Base-by-base conservation (phyloP, 2,797 vertebrate genomes). In the Mus spretus region DNA sequence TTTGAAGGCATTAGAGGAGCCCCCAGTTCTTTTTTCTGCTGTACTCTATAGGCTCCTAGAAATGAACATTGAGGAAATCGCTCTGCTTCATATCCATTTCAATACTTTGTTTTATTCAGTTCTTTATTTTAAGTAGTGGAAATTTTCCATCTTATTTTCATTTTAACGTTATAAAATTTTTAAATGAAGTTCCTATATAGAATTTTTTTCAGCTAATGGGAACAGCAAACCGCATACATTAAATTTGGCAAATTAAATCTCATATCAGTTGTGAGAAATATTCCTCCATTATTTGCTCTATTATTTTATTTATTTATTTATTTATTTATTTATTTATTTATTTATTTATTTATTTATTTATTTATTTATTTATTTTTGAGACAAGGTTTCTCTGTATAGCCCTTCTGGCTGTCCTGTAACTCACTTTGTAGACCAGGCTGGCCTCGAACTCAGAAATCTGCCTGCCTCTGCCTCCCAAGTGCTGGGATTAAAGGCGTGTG, bases 171-270 rank as follows among this genome's bases (percentile, higher is more conserved):
- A 84, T 14, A 9, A 80, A 59, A 40, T 61, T 75, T 67, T 31
- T 78, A 50, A 50, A 75, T 1, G 31, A 93, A 28, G 22, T 50
- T 74, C 11, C 26, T 83, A 74, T 44, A 70, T 63, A 15, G 17
- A 34, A 57, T 55, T 77, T 90, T 67, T 84, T 85, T 67, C 6
- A 26, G 13, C 19, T 63, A 63, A 67, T 50, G 11, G 10, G 14
- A 94, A 94, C 34, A 5, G 10, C 28, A 92, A 77, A 15, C 8
- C 61, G 9, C 3, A 86, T 19, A 9, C 10, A 74, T 74, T 77
- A 37, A 92, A 61, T 85, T 55, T 59, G 57, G 74, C 26, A 77
- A 55, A 92, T 89, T 92, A 67, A 61, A 26, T 81, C 80, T 15
- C 20, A 50, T 19, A 85, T 84, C 47, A 94, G 2, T n/a, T 89